These are phyloP conservation scores for Psilopsiagon aurifrons DNA, from an alignment of 2,113 vertebrate species.

Conservation along the genomic window DNA sequence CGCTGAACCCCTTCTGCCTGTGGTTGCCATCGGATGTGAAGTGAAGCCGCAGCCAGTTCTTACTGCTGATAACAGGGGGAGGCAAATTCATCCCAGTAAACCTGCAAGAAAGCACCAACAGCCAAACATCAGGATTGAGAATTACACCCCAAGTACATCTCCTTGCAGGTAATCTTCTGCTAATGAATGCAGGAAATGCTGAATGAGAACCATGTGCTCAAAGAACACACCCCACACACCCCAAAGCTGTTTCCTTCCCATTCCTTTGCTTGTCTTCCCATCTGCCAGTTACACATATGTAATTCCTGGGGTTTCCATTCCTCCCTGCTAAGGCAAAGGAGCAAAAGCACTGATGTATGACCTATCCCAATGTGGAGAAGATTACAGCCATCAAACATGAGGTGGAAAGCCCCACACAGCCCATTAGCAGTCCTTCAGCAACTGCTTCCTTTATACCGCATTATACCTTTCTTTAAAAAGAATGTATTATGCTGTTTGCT, in stretches of 20 bases:
- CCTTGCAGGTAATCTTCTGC: not conserved
- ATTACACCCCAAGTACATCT: fast-evolving
- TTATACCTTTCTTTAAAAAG: not conserved
- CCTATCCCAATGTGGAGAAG: not conserved
- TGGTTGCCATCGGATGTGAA: slow-evolving; percentile 97
- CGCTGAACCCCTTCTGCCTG: slow-evolving; percentile 93
- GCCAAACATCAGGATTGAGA: not conserved
- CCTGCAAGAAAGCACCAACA: slow-evolving; percentile 71
- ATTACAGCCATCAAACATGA: not conserved
- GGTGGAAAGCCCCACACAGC: not conserved
- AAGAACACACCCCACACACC: fast-evolving
- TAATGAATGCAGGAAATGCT: fast-evolving
- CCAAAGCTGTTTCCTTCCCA: fast-evolving
- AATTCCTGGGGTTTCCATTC: not conserved
- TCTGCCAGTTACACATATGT: fast-evolving
- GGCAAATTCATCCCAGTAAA: slow-evolving; percentile 94
- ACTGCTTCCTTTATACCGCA: not conserved
- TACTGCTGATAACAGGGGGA: slow-evolving; percentile 96
- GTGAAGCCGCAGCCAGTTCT: slow-evolving; percentile 96
- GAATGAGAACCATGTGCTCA: fast-evolving
- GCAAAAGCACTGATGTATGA: not conserved
- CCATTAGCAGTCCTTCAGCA: not conserved
- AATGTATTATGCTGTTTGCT: not conserved
- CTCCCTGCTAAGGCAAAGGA: not conserved
- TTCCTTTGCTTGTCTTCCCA: not conserved